phyloP scores from a whole-genome alignment of 2,888 invertebrate genomes.

The Idaea biselata region DNA sequence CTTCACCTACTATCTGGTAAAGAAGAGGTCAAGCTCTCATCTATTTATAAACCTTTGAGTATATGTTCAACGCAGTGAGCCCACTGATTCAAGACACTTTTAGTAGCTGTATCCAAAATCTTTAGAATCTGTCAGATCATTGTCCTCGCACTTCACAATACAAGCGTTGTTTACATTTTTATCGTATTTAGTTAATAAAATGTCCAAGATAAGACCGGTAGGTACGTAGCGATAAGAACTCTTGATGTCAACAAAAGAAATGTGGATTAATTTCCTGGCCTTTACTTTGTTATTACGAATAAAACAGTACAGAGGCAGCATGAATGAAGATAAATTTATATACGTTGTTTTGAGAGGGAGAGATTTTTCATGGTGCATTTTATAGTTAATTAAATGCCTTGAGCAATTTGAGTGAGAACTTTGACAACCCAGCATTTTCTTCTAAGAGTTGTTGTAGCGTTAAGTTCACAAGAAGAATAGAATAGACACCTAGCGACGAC shows the following conservation, averaged over 20 bases:
- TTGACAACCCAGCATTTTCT: no score
- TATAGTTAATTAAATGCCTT: no score
- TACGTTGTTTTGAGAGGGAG: neutral
- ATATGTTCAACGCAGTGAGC: no score
- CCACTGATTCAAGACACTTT: no score
- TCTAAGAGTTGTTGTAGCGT: no score
- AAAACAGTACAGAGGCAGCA: neutral
- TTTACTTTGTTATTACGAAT: neutral
- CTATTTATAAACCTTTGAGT: no score
- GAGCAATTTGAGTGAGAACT: no score
- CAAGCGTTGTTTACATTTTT: conserved; percentile 29
- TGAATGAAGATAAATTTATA: neutral
- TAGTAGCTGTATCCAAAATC: neutral
- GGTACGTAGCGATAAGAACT: neutral
- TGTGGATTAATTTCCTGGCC: neutral
- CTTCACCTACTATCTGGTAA: no score
- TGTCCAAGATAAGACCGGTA: conserved; percentile 18
- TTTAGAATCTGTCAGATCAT: conserved; percentile 11
- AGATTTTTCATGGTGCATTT: no score
- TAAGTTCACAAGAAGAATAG: neutral
- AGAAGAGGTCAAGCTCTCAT: no score
- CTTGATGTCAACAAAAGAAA: neutral
- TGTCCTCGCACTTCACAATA: conserved; percentile 29
- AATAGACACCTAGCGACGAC: neutral
- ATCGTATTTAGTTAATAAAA: conserved; percentile 18